These are phyloP conservation scores for Sycophaga agraensis DNA, from an alignment of 1,140 invertebrate genomes.

Conservation along the genomic window DNA sequence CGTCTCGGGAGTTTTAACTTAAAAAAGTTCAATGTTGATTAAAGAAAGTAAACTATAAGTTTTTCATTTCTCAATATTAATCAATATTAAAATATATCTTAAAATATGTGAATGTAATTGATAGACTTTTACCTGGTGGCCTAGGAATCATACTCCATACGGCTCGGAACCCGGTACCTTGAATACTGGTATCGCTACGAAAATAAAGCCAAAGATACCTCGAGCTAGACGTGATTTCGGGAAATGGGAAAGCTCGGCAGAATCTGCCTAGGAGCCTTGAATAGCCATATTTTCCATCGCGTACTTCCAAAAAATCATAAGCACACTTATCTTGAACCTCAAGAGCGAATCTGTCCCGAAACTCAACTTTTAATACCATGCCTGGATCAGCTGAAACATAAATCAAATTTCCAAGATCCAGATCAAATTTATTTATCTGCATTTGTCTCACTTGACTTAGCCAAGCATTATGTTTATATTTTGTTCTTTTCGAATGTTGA, in stretches of 20 bases:
- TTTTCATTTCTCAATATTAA: neutral
- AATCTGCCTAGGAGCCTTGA: conserved; percentile 69
- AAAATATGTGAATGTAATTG: neutral
- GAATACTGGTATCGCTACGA: conserved; percentile 80
- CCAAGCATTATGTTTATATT: too few species aligned
- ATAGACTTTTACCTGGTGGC: conserved; percentile 45
- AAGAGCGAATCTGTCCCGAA: conserved; percentile 78
- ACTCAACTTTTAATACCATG: conserved; percentile 76
- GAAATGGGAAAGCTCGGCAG: conserved; percentile 78
- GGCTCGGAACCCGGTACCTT: conserved; percentile 80
- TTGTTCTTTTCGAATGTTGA: too few species aligned
- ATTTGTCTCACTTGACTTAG: too few species aligned
- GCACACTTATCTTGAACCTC: conserved; percentile 74
- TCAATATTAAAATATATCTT: neutral
- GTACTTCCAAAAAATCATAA: conserved; percentile 82
- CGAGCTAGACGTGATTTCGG: conserved; percentile 73
- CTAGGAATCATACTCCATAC: conserved; percentile 69
- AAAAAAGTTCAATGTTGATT: conserved; percentile 17
- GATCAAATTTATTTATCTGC: too few species aligned
- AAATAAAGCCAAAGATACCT: conserved; percentile 83
- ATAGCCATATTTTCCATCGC: conserved; percentile 84
- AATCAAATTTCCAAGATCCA: neutral
- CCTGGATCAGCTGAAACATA: conserved; percentile 67
- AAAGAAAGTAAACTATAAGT: neutral
- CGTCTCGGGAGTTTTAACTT: conserved; percentile 48